Base-by-base conservation (phyloP, 2,797 vertebrate genomes). In the Lithobates sylvaticus region DNA sequence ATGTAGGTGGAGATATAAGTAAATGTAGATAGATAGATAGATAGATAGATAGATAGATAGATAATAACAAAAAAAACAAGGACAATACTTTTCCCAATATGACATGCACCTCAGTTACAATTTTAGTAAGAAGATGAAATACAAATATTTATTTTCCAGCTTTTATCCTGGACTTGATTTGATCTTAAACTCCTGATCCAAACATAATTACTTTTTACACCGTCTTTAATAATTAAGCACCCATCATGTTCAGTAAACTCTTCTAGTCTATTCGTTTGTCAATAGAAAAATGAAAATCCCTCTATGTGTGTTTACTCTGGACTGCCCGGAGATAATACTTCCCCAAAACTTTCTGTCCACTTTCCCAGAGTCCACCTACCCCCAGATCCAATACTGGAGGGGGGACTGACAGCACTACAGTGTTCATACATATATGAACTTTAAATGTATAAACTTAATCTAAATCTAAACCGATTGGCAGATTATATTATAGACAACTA, bases 81-180 rank as follows among this genome's bases (percentile, higher is more conserved):
- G 1, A 54, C 50, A 18, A 4, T 54, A 16, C 50, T 16, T 54
- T 54, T 1, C 16, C 50, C 50, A 54, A 18, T 54, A 18, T 54
- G 16, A 16, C 16, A 54, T 4, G 13, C 50, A 54, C 13, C 50
- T 54, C 50, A 54, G 16, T 50, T 50, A 54, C 15, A 47, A 47
- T 85, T n/a, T 34, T 26, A 75, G 68, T 89, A 92, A 91, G 92
- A 91, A 94, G 94, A 94, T 94, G 92, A 94, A 95, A 95, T 94
- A 91, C 93, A 95, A 94, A 95, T 94, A 95, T 95, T 95, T 91
- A 93, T 92, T 36, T 90, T 78, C 88, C 91, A 89, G 86, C 91
- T 92, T 92, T 91, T 91, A 88, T 69, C 88, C 82, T 18, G 9
- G 88, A 87, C 89, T 85, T 90, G 88, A 3, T 27, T 82, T 88